Evolutionary conservation across 2,113 vertebrate species (phyloP).

Genomic region (Tragelaphus strepsiceros): DNA sequence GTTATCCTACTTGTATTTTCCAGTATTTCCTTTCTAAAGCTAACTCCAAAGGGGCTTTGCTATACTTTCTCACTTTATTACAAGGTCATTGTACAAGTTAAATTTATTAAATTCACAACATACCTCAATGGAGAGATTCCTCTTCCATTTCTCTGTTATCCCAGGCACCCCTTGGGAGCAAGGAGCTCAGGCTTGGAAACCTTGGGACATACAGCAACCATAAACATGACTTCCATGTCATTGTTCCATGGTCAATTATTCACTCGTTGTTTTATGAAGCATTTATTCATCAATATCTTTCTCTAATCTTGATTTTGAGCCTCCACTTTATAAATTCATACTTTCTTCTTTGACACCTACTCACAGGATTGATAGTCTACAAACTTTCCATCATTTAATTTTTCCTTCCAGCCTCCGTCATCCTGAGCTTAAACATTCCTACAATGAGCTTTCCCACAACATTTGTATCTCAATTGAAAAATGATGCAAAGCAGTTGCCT

Average conservation of each 20-base stretch:
- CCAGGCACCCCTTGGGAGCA: background rate
- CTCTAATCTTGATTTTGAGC: background rate
- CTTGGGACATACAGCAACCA: background rate
- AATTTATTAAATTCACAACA: background rate
- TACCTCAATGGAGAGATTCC: background rate
- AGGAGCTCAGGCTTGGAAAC: background rate
- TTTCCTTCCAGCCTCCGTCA: background rate
- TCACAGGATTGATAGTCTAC: background rate
- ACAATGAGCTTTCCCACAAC: background rate
- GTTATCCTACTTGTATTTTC: background rate
- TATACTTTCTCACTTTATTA: background rate
- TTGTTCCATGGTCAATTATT: background rate
- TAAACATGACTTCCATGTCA: background rate
- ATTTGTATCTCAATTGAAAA: background rate
- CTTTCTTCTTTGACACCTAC: constrained; percentile 1
- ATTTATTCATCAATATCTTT: background rate
- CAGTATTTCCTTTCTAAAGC: background rate
- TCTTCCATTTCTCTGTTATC: background rate
- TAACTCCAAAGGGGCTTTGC: background rate
- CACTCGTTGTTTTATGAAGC: background rate
- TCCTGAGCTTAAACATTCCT: background rate
- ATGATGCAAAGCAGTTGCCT: background rate
- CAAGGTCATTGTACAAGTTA: background rate
- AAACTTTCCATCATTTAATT: background rate
- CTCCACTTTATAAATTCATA: background rate